phyloP scores from a whole-genome alignment of 2,113 vertebrate species.

The Dicentrarchus labrax region DNA sequence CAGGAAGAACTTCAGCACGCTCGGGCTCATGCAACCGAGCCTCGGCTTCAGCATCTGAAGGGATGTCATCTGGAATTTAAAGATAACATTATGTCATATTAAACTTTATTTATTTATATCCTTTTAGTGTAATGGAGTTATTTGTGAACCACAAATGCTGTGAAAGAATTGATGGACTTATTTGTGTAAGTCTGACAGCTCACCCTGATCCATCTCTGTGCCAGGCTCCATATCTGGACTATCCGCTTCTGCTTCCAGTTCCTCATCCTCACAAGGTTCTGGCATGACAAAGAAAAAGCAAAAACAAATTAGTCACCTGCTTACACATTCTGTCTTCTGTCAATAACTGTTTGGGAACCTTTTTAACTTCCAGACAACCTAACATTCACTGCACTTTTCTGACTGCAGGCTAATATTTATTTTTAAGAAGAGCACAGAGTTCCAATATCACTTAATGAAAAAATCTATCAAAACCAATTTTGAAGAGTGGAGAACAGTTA shows the following conservation, averaged over 20 bases:
- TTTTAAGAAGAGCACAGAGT: neutral
- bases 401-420: neutral
- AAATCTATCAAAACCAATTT: slow-evolving; percentile 30
- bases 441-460: slow-evolving; percentile 1
- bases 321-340: neutral
- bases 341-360: slow-evolving; percentile 10
- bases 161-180: neutral
- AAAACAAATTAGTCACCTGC: slow-evolving; percentile 13
- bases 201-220: slow-evolving; percentile 95
- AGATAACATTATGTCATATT: neutral
- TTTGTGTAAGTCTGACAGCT: neutral
- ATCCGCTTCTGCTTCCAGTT: slow-evolving; percentile 90
- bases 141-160: neutral
- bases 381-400: slow-evolving; percentile 24
- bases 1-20: slow-evolving; percentile 45
- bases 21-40: slow-evolving; percentile 80
- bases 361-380: slow-evolving; percentile 24
- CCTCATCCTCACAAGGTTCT: slow-evolving; percentile 90
- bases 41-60: slow-evolving; percentile 91
- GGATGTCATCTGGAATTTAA: slow-evolving; percentile 87
- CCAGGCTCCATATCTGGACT: slow-evolving; percentile 90
- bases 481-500: neutral
- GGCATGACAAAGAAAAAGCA: slow-evolving; percentile 44
- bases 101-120: neutral
- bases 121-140: neutral